A percentile compares a stretch with the other conserved stretches of the same genome.
These are phyloP conservation scores for Mugil cephalus DNA, from an alignment of 2,113 vertebrate species.

Conservation along the genomic window DNA sequence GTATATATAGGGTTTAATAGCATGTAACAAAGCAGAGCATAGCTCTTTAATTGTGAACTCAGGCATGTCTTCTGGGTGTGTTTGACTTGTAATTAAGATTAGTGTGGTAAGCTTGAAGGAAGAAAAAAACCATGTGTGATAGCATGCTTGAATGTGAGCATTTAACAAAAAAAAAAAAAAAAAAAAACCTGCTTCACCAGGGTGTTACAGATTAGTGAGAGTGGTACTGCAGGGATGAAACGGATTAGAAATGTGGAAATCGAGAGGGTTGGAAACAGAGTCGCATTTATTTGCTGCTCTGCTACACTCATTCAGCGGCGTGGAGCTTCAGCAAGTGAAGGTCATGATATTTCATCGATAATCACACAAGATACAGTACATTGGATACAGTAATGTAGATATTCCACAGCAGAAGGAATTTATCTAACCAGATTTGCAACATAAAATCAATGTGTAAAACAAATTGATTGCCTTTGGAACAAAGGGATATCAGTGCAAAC, in stretches of 20 bases:
- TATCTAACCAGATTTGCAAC: constrained; percentile 61
- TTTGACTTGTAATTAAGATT: constrained; percentile 49
- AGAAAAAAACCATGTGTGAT: constrained; percentile 21
- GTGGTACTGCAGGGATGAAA: constrained; percentile 31
- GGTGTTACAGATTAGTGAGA: constrained; percentile 57
- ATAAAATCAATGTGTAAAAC: constrained; percentile 71
- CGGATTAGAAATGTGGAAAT: constrained; percentile 61
- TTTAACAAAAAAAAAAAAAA: constrained; percentile 27
- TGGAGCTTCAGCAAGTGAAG: constrained; percentile 46
- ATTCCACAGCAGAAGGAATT: constrained; percentile 46
- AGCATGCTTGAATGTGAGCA: constrained; percentile 31
- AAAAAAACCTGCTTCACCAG: constrained; percentile 36
- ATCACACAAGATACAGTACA: constrained; percentile 58
- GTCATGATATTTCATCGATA: constrained; percentile 72
- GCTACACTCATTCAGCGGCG: constrained; percentile 34
- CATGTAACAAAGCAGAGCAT: constrained; percentile 3
- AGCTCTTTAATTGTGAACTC: constrained; percentile 19
- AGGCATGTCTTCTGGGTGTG: constrained; percentile 15
- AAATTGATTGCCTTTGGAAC: constrained; percentile 71
- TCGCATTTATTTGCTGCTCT: constrained; percentile 51
- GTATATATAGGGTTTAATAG: background rate
- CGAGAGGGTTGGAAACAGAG: constrained; percentile 46
- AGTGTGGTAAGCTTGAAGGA: constrained; percentile 11
- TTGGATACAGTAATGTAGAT: constrained; percentile 47
- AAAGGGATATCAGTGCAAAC: constrained; percentile 54